A percentile compares a stretch with the other conserved stretches of the same genome.
Conservation (phyloP, 2,888 invertebrate genomes). For the Drosophila bunnanda region DNA sequence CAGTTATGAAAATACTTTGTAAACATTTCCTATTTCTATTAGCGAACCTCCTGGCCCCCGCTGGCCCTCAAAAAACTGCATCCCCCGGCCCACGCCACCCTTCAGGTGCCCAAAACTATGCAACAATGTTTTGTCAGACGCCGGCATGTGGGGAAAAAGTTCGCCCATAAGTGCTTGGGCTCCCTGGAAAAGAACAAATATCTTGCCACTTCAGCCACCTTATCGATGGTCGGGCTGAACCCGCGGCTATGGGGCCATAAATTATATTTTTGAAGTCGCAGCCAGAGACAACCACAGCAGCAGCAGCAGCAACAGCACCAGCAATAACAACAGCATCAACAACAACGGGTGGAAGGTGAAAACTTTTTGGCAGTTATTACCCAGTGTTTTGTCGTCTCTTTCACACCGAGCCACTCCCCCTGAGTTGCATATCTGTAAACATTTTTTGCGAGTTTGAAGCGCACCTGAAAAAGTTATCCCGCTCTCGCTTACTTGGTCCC, state of each 20-base stretch:
- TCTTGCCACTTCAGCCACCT: conserved; percentile 67
- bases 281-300: conserved; percentile 53
- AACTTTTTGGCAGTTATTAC: conserved; percentile 81
- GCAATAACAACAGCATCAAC: conserved; percentile 1
- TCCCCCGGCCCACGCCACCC: background rate
- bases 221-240: conserved; percentile 70
- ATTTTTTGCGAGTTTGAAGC: conserved; percentile 77
- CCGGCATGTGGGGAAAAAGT: conserved; percentile 62
- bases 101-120: conserved; percentile 60
- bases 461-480: conserved; percentile 69
- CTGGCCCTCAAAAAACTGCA: conserved; percentile 59
- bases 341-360: conserved; percentile 27
- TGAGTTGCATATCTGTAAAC: conserved; percentile 75
- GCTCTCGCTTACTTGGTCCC: conserved; percentile 30
- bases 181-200: conserved; percentile 36
- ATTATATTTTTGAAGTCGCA: conserved; percentile 82
- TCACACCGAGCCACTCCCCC: conserved; percentile 29
- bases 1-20: conserved; percentile 84
- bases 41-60: conserved; percentile 48
- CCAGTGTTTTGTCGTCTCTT: conserved; percentile 77
- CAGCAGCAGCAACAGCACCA: conserved; percentile 16
- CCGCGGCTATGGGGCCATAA: conserved; percentile 79
- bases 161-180: conserved; percentile 72
- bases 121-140: conserved; percentile 73
- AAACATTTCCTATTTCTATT: conserved; percentile 83